Percentiles rank a stretch among this genome's conserved stretches.
phyloP scores from a whole-genome alignment of 1,140 invertebrate genomes.

The Apis dorsata region DNA sequence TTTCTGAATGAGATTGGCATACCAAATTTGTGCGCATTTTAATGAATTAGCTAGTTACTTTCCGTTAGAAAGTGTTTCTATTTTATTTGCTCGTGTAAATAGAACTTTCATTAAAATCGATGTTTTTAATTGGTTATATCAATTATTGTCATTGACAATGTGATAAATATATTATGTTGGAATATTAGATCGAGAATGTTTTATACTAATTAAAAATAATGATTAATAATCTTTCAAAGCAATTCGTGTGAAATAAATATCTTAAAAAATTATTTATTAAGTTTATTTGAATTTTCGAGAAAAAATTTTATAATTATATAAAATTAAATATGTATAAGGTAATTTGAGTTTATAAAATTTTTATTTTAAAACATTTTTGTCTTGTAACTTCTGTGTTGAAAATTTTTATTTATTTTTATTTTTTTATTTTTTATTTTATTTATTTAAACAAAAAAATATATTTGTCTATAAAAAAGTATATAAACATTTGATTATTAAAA shows the following conservation, averaged over 20 bases:
- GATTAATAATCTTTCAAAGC: background rate
- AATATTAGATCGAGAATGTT: background rate
- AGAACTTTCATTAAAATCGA: constrained; percentile 17
- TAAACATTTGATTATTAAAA: background rate
- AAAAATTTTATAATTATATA: background rate
- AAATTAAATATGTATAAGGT: background rate
- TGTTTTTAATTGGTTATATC: constrained; percentile 4
- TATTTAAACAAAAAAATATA: background rate
- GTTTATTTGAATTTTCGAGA: background rate
- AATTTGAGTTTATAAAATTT: background rate
- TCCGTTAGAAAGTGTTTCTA: constrained; percentile 21
- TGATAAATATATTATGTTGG: background rate
- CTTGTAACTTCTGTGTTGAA: background rate
- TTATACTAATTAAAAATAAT: background rate
- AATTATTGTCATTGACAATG: background rate
- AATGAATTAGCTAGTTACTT: constrained; percentile 34
- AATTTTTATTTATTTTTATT: background rate
- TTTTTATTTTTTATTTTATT: too few species aligned
- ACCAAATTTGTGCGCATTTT: background rate
- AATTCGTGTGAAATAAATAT: background rate
- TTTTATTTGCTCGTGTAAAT: constrained; percentile 1
- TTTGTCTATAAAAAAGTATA: background rate
- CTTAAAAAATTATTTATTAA: background rate
- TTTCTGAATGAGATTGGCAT: background rate
- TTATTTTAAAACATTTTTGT: background rate